Evolutionary conservation across 2,113 vertebrate species (phyloP).

Genomic region (Ptyas mucosa): DNA sequence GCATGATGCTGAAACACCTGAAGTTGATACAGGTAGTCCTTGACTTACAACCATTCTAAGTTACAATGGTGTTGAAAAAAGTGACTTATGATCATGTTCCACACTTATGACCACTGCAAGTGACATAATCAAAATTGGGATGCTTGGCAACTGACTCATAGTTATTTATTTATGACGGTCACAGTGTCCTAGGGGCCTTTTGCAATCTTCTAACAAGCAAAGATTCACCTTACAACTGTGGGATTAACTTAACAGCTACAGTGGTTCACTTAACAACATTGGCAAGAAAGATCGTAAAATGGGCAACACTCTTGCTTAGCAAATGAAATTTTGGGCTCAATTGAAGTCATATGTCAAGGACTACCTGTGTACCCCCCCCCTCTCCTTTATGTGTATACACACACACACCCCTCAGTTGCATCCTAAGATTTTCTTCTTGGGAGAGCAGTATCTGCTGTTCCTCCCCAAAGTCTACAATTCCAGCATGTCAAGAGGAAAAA

Average conservation of each 20-base stretch:
- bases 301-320: not conserved
- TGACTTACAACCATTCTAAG: not conserved
- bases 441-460: not conserved
- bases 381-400: too few species aligned
- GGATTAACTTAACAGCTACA: too few species aligned
- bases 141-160: not conserved
- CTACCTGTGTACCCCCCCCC: too few species aligned
- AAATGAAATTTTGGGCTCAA: not conserved
- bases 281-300: not conserved
- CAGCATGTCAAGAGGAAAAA: not conserved
- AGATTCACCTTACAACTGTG: not conserved
- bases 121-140: not conserved
- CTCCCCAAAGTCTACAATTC: not conserved
- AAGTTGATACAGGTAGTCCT: not conserved
- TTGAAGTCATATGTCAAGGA: not conserved
- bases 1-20: not conserved
- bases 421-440: too few species aligned
- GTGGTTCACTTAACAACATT: not conserved
- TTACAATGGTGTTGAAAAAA: not conserved
- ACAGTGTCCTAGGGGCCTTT: not conserved
- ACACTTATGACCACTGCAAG: not conserved
- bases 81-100: not conserved
- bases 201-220: not conserved
- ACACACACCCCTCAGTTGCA: not conserved
- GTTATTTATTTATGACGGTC: not conserved